phyloP scores from a whole-genome alignment of 2,888 invertebrate genomes.

The Adelognathus sp. region DNA sequence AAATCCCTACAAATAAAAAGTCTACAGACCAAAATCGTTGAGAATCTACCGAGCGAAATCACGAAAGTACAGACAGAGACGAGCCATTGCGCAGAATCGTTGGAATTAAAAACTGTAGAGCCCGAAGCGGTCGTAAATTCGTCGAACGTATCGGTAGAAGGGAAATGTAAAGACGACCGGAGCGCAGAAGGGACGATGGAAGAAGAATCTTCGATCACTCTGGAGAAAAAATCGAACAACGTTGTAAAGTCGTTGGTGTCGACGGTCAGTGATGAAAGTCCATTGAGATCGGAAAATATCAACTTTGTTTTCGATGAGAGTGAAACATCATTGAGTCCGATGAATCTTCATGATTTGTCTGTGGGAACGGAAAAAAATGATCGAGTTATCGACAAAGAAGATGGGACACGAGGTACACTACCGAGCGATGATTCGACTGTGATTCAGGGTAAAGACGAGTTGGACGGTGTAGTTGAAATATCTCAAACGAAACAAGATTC shows the following conservation, averaged over 20 bases:
- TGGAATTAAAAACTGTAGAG: background rate
- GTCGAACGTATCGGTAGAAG: too few species aligned
- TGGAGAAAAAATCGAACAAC: background rate
- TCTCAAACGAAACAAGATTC: conserved; percentile 12
- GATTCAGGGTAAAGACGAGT: conserved; percentile 6
- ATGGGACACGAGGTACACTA: background rate
- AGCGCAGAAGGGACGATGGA: conserved; percentile 5
- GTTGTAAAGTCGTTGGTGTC: background rate
- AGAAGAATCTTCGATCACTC: conserved; percentile 23
- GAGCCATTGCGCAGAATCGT: background rate
- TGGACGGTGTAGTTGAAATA: background rate
- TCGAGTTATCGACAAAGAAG: background rate
- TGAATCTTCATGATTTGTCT: conserved; percentile 41
- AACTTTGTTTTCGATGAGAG: background rate
- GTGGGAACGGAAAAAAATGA: conserved; percentile 20
- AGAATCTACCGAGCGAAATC: background rate
- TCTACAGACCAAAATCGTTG: background rate
- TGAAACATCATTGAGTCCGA: conserved; percentile 11
- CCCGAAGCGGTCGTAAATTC: background rate
- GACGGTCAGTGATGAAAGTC: background rate
- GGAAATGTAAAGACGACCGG: conserved; percentile 1
- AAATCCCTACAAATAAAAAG: background rate
- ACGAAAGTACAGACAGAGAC: background rate
- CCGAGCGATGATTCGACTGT: conserved; percentile 12
- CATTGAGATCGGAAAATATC: background rate